Base-by-base conservation (phyloP, 2,888 invertebrate genomes). In the Dilophus febrilis region DNA sequence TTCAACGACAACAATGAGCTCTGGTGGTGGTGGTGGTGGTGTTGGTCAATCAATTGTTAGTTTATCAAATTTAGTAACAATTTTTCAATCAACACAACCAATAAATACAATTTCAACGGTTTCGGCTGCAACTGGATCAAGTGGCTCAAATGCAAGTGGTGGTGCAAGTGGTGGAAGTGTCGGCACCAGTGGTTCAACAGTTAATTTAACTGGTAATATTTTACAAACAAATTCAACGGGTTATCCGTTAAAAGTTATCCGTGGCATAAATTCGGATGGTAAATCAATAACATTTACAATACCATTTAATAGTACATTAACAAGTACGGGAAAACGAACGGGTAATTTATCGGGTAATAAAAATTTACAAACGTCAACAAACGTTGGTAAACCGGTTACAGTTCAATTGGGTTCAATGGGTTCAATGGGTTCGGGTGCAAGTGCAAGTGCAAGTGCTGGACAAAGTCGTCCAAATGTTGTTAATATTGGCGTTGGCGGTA, bases 361-460 rank as follows among this genome's bases (percentile, higher is more conserved):
- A n/a, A n/a, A n/a, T n/a, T n/a, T n/a, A n/a, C 59, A 72, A 59
- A 74, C 74, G 52, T 68, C 74, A 18, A 74, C 74, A 42, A 66
- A 78, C 44, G 73, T 77, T 7, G 79, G 79, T 1, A 79, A 80
- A 57, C 75, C 77, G 14, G 73, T 81, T 3, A 79, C 79, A 2
- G 69, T 80, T 31, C 76, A 77, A 58, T 72, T 79, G 68, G 70
- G n/a, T n/a, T n/a, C 75, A 13, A 68, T 70, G 16, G 64, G 66
- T 45, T 51, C 59, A 30, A 67, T 68, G 16, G 67, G 71, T 17
- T 63, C 74, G 1, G 68, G 77, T 1, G 74, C 75, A 1, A 63
- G 77, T 19, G 68, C 76, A 40, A n/a, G n/a, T n/a, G 53, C 54
- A 22, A 43, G 45, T 28, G 50, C 53, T 2, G 43, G 64, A 58